Evolutionary conservation across 1,140 invertebrate species (phyloP).

Genomic region (Magallana gigas): DNA sequence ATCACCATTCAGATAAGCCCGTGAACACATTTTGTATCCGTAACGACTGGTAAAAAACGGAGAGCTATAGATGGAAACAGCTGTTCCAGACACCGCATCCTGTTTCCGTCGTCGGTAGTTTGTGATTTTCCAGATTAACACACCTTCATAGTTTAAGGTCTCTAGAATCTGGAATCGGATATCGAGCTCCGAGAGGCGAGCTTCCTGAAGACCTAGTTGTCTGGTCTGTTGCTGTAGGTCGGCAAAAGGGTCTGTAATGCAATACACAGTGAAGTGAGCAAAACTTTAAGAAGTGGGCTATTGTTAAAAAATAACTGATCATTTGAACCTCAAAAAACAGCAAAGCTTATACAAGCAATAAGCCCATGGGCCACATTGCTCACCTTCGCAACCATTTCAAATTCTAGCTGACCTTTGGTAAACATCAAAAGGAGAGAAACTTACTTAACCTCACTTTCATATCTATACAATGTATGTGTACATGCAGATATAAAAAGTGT

Average conservation of each 20-base stretch:
- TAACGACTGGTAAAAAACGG: conserved; percentile 75
- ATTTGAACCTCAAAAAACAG: too few relatives aligned
- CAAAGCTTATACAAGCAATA: too few relatives aligned
- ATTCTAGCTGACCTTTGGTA: too few relatives aligned
- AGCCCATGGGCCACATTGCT: too few relatives aligned
- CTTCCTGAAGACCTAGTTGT: conserved; percentile 64
- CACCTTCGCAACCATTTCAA: too few relatives aligned
- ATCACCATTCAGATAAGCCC: conserved; percentile 89
- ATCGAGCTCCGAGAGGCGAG: conserved; percentile 66
- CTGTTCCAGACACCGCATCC: conserved; percentile 69
- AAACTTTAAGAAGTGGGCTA: too few relatives aligned
- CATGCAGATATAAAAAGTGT: too few relatives aligned
- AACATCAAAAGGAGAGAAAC: too few relatives aligned
- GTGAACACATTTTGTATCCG: conserved; percentile 76
- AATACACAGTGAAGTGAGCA: neutral
- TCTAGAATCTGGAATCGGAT: conserved; percentile 67
- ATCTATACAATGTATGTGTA: too few relatives aligned
- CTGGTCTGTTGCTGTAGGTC: conserved; percentile 40
- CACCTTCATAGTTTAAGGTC: conserved; percentile 68
- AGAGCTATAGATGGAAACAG: conserved; percentile 72
- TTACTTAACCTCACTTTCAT: too few relatives aligned
- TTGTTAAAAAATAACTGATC: too few relatives aligned
- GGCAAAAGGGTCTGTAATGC: conserved; percentile 22
- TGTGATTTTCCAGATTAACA: conserved; percentile 73
- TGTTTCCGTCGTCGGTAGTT: conserved; percentile 65